phyloP scores from a whole-genome alignment of 2,113 vertebrate genomes.

The Perognathus longimembris region DNA sequence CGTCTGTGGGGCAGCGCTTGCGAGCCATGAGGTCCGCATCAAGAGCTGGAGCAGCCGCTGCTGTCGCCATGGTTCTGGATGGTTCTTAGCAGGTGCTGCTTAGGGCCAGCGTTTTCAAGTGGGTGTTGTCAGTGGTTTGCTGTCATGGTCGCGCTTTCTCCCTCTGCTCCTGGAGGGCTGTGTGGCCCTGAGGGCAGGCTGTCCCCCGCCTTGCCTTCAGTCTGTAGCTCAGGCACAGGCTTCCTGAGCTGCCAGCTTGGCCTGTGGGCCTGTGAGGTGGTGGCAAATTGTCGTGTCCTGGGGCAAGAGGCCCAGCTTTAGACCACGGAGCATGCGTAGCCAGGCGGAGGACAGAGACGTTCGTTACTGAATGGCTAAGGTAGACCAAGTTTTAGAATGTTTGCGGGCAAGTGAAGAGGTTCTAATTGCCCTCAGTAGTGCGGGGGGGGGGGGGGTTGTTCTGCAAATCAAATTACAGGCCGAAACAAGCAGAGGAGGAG shows the following conservation, averaged over 20 bases:
- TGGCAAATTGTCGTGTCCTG: not conserved
- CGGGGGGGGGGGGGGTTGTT: not conserved
- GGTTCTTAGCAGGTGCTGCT: not conserved
- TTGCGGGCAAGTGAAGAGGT: not conserved
- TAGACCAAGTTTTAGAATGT: not conserved
- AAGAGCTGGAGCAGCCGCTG: rapidly evolving
- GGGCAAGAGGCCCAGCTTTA: not conserved
- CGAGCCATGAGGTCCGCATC: too few relatives aligned
- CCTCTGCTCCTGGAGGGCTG: not conserved
- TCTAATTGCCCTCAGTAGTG: too few relatives aligned
- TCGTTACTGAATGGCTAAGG: not conserved
- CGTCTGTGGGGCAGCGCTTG: too few relatives aligned
- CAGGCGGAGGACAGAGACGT: rapidly evolving
- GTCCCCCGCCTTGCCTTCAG: too few relatives aligned
- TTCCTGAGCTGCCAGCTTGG: not conserved
- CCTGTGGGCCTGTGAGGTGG: rapidly evolving
- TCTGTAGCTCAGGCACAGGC: rapidly evolving
- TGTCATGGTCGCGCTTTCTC: too few relatives aligned
- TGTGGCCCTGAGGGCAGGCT: not conserved
- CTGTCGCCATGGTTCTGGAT: rapidly evolving
- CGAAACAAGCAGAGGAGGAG: not conserved
- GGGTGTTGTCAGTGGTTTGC: not conserved
- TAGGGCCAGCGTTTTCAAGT: not conserved
- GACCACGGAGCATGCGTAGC: rapidly evolving
- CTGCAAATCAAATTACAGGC: not conserved